Evolutionary conservation across 2,888 invertebrate species (phyloP), one percentile per base, ranked within the genome.

Genomic region (Agonopterix alstromeriana): DNA sequence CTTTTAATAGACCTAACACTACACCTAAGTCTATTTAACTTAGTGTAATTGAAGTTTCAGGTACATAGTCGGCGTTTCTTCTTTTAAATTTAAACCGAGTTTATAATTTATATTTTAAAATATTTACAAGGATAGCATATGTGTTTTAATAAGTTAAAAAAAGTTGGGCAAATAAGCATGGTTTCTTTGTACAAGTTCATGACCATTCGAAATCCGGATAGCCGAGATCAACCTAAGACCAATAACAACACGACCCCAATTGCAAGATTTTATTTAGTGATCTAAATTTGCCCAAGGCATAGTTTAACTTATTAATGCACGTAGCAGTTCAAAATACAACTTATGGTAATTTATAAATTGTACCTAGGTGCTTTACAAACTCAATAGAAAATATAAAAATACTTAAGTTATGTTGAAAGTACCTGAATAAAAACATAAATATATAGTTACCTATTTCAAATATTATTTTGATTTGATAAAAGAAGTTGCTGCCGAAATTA

Each of bases 41-140:
- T 82, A 86, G 73, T 82, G 77, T 86, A 87, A 87, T 87, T 86
- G 86, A 86, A 85, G 67, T 71, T 75, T 87, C 87, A 87, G 87
- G 87, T 87, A 87, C 87, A 76, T 83, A 70, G 81, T 85, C 82
- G 77, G 84, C 83, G 81, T 77, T 77, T 71, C 36, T 10, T 35
- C 36, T 64, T 67, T 66, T 61, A 58, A 56, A 55, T 57, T 68
- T 68, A 70, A 72, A 67, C 71, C 75, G 77, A 77, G 67, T 75
- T 71, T 60, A 58, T 60, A 60, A 48, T 56, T 45, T 47, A 46
- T 47, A 48, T 40, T 36, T 48, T 48, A 38, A 48, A 43, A 52
- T 52, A 63, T 82, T 75, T 84, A 85, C 82, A 82, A 63, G 58
- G 50, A 57, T 57, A 55, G 61, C 65, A 40, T 42, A 50, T 54